phyloP scores from a whole-genome alignment of 2,113 vertebrate species.

The Rhynchopsitta pachyrhyncha region DNA sequence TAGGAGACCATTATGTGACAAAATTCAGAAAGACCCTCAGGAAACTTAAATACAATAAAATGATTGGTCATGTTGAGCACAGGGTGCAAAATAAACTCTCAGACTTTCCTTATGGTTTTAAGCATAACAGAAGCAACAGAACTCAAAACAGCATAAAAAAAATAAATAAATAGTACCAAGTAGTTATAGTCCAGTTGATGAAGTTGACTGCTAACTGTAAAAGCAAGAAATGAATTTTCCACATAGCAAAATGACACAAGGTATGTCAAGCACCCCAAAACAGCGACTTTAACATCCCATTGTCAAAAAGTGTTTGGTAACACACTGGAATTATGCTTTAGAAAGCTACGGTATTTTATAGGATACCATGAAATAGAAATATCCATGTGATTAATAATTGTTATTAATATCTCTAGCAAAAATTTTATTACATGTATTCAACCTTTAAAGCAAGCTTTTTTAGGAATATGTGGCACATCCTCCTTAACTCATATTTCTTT shows the following conservation, averaged over 20 bases:
- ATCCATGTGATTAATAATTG: background rate
- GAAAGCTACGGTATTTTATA: background rate
- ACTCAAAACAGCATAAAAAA: background rate
- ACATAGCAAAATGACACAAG: accelerated
- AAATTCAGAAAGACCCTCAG: background rate
- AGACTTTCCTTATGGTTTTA: background rate
- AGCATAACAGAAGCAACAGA: background rate
- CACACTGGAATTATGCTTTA: background rate
- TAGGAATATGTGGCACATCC: background rate
- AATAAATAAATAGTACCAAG: background rate
- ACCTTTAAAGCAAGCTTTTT: background rate
- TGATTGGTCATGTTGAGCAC: background rate
- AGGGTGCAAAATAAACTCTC: background rate
- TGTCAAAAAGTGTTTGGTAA: background rate
- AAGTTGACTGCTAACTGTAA: background rate
- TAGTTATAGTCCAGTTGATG: background rate
- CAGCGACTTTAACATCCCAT: accelerated
- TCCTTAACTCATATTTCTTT: background rate
- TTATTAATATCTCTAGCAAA: background rate
- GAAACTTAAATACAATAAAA: background rate
- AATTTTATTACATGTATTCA: background rate
- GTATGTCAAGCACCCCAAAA: background rate
- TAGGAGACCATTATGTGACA: background rate
- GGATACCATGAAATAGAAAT: background rate
- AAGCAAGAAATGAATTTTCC: background rate